Evolutionary conservation across 2,113 vertebrate genomes (phyloP).

Genomic region (Pteronura brasiliensis): DNA sequence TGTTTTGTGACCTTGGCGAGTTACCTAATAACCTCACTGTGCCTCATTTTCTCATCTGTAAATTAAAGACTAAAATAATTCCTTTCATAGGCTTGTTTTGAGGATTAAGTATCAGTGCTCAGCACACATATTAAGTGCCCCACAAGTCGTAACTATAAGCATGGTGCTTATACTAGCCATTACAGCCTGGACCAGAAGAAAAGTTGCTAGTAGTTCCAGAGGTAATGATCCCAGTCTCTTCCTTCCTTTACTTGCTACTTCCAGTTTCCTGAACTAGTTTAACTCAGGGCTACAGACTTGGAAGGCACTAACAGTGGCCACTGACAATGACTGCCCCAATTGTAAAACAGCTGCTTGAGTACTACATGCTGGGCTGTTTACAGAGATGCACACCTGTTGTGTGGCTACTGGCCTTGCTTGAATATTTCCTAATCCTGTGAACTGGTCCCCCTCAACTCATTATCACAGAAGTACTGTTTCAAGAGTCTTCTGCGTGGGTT

Average conservation of each 20-base stretch:
- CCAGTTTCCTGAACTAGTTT: slow-evolving; percentile 11
- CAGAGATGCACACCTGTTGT: not conserved
- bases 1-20: slow-evolving; percentile 10
- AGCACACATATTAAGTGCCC: not conserved
- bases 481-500: not conserved
- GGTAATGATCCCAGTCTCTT: not conserved
- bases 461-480: slow-evolving; percentile 4
- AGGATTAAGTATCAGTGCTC: not conserved
- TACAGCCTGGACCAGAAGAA: not conserved
- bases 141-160: not conserved
- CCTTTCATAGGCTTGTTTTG: not conserved
- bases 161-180: not conserved
- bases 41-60: slow-evolving; percentile 20
- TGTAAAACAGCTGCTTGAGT: not conserved
- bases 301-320: not conserved
- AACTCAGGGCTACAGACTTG: not conserved
- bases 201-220: not conserved
- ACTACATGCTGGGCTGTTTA: not conserved
- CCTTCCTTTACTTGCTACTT: slow-evolving; percentile 27
- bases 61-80: slow-evolving; percentile 41
- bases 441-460: not conserved
- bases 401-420: not conserved
- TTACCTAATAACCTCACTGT: not conserved
- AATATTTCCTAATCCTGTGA: slow-evolving; percentile 6
- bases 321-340: not conserved